Evolutionary conservation across 2,113 vertebrate genomes (phyloP).

Genomic region (Geococcyx californianus): DNA sequence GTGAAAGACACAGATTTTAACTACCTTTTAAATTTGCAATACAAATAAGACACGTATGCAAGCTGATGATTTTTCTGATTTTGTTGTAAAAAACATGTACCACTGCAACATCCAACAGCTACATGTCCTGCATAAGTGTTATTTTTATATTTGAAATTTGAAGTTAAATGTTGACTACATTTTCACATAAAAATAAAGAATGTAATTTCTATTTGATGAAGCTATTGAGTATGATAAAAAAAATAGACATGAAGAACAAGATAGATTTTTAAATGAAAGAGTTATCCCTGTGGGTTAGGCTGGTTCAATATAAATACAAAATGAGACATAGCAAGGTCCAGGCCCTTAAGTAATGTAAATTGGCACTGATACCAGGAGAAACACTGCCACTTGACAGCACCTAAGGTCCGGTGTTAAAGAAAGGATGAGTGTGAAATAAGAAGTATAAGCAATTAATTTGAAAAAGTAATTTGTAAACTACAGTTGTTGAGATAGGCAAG

Average conservation of each 20-base stretch:
- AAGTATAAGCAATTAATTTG: not conserved
- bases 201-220: not conserved
- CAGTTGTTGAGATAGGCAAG: not conserved
- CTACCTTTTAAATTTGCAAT: not conserved
- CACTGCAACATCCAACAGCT: not conserved
- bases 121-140: not conserved
- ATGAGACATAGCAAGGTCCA: not conserved
- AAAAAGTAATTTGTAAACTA: not conserved
- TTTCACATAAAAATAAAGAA: not conserved
- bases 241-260: not conserved
- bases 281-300: not conserved
- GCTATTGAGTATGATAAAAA: not conserved
- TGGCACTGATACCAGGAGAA: not conserved
- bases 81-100: not conserved
- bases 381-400: not conserved
- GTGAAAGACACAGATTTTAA: not conserved
- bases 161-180: not conserved
- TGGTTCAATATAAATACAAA: not conserved
- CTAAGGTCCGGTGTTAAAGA: not conserved
- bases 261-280: not conserved
- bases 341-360: not conserved
- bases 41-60: not conserved
- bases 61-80: not conserved
- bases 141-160: not conserved
- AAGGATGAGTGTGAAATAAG: not conserved